phyloP scores from a whole-genome alignment of 2,797 vertebrate species.

The Falco rusticolus region DNA sequence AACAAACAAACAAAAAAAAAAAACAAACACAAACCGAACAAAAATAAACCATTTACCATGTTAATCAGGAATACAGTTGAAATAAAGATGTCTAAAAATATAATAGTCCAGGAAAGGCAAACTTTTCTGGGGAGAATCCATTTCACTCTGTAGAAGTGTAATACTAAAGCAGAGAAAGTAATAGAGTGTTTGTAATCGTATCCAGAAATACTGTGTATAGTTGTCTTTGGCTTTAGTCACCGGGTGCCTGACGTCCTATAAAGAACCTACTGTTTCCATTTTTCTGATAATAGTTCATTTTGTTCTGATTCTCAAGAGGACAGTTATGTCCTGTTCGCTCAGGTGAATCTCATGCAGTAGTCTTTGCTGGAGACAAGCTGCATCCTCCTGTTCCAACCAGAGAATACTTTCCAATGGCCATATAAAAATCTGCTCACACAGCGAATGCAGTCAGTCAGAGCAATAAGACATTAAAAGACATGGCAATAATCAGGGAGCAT shows the following conservation, averaged over 20 bases:
- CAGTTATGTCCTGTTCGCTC: neutral
- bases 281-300: neutral
- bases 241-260: neutral
- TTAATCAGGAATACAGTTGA: neutral
- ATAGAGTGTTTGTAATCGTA: neutral
- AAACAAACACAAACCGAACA: neutral
- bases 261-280: neutral
- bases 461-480: fast-evolving
- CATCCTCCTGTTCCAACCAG: neutral
- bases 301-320: neutral
- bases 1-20: neutral
- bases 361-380: neutral
- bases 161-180: neutral
- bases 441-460: neutral
- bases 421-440: fast-evolving
- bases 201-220: neutral
- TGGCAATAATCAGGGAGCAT: neutral
- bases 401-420: neutral
- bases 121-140: neutral
- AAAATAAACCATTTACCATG: fast-evolving
- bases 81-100: neutral
- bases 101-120: neutral
- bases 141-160: neutral
- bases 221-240: neutral
- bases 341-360: neutral